Evolutionary conservation across 1,140 invertebrate species (phyloP), one percentile per base, ranked within the genome.

Genomic region (Drosophila simulans): DNA sequence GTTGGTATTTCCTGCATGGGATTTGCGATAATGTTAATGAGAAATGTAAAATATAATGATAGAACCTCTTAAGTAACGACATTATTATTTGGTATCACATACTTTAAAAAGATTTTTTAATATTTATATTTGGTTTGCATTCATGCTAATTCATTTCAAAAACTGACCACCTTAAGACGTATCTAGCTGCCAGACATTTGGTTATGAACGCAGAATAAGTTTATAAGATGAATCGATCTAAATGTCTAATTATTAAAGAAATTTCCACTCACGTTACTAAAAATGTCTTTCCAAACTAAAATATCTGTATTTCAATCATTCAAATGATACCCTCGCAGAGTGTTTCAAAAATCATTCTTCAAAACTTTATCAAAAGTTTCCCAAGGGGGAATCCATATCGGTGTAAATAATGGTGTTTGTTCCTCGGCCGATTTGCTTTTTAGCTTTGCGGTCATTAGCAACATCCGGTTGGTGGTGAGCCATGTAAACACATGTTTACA

Each of bases 401-500:
- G 59, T 43, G 49, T 54, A 17, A 62, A 70, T 43, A 27, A 25
- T 40, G 20, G 25, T 51, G 53, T 39, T 68, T 59, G 53, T 49
- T 37, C 73, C 60, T 37, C 66, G 83, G 53, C 37, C 48, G 39
- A 80, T 59, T 73, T 62, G 60, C 71, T 54, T 80, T 60, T 78
- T 74, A 55, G 51, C 49, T 79, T 68, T 83, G 79, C 57, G 75
- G 80, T 84, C 83, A 88, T 89, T 88, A 89, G 78, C 60, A 69
- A 83, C 83, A 83, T 86, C 83, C 83, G 83, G 83, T 73, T 63
- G 51, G 60, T 83, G 77, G 85, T 57, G 65, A 56, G 71, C 52
- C 83, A 79, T 88, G 83, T 86, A 86, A 86, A 88, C 83, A 86
- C 75, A 79, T 88, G 83, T 82, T 88, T 85, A 88, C 74, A 84